phyloP scores from a whole-genome alignment of 2,888 invertebrate genomes.

The Deladenus siricidicola region DNA sequence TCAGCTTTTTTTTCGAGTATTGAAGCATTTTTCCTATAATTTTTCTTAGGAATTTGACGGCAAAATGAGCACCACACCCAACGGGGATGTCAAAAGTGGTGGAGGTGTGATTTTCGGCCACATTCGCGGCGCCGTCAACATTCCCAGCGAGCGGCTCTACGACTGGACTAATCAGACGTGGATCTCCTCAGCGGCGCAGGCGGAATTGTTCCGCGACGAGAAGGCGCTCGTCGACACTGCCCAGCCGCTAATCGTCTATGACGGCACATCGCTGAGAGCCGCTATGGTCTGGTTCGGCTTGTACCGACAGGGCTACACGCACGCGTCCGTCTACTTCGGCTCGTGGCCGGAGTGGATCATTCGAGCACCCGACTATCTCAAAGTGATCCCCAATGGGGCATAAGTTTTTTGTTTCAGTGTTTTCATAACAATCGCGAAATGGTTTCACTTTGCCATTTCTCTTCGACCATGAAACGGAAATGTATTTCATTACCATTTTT shows the following conservation, averaged over 20 bases:
- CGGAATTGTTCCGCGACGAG: conserved; percentile 27
- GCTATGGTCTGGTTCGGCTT: conserved; percentile 48
- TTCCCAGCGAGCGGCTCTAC: conserved; percentile 43
- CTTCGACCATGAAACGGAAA: too few species aligned
- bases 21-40: too few species aligned
- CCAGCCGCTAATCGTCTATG: conserved; percentile 26
- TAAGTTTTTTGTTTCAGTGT: not conserved
- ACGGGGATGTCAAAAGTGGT: too few species aligned
- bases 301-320: conserved; percentile 30
- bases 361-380: conserved; percentile 47
- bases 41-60: too few species aligned
- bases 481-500: too few species aligned
- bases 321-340: conserved; percentile 45
- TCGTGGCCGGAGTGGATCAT: conserved; percentile 52
- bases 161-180: conserved; percentile 29
- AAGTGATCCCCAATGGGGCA: conserved; percentile 35
- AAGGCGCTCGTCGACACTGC: conserved; percentile 6
- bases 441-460: too few species aligned
- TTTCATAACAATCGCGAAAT: too few species aligned
- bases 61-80: too few species aligned
- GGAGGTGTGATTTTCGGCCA: conserved; percentile 44
- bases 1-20: too few species aligned
- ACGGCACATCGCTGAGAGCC: conserved; percentile 35
- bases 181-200: conserved; percentile 6
- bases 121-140: conserved; percentile 42